Evolutionary conservation across 2,888 invertebrate genomes (phyloP).

Genomic region (Drosophila falleni): DNA sequence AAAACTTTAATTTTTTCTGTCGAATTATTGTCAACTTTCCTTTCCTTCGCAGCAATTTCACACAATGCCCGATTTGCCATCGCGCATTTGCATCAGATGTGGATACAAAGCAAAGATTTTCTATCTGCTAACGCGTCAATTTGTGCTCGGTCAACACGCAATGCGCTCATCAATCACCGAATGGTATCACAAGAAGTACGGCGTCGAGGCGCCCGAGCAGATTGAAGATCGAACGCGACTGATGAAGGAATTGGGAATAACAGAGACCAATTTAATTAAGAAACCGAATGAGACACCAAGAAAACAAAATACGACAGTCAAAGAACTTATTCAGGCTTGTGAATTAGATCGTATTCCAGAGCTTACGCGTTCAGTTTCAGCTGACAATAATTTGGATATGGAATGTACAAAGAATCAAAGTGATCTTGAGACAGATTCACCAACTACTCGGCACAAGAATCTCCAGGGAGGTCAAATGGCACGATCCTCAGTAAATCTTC

Average conservation of each 20-base stretch:
- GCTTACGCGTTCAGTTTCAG: constrained; percentile 15
- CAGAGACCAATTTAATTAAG: not conserved
- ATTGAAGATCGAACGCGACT: constrained; percentile 24
- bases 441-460: not conserved
- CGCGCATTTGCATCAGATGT: constrained; percentile 37
- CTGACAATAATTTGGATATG: constrained; percentile 5
- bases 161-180: constrained; percentile 39
- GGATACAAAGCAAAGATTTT: constrained; percentile 41
- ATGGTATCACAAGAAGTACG: constrained; percentile 32
- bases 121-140: constrained; percentile 46
- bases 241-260: constrained; percentile 8
- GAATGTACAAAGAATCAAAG: not conserved
- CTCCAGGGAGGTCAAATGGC: not conserved
- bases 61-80: constrained; percentile 50
- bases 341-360: not conserved
- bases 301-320: not conserved
- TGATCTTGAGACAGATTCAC: not conserved
- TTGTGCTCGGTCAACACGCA: constrained; percentile 39
- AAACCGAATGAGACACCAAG: constrained; percentile 1
- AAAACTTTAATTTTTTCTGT: too few species aligned
- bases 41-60: constrained; percentile 31
- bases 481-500: constrained; percentile 2
- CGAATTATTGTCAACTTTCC: not conserved
- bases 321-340: not conserved
- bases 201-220: constrained; percentile 34